phyloP scores from a whole-genome alignment of 2,888 invertebrate species.

The Boloria selene region DNA sequence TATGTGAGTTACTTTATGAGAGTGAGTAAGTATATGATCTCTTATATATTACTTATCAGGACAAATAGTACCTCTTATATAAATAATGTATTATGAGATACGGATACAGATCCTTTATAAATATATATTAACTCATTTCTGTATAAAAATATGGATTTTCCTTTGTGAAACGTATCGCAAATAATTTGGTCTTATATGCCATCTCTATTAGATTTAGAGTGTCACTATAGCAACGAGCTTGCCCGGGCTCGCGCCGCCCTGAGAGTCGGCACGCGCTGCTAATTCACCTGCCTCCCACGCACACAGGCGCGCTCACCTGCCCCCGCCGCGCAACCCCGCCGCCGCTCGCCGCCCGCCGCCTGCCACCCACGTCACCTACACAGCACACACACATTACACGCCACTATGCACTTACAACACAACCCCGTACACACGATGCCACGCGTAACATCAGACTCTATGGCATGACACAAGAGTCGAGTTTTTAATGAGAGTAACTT shows the following conservation, averaged over 20 bases:
- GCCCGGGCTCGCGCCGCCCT: constrained; percentile 58
- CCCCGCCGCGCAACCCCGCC: constrained; percentile 35
- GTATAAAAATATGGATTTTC: constrained; percentile 16
- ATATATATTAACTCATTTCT: not conserved
- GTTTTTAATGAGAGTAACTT: constrained; percentile 19
- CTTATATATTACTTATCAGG: no score
- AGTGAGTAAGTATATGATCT: no score
- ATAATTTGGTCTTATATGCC: constrained; percentile 53
- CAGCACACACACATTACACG: constrained; percentile 53
- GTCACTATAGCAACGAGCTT: constrained; percentile 69
- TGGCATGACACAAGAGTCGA: constrained; percentile 45
- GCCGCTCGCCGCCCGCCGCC: not conserved
- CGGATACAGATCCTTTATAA: not conserved
- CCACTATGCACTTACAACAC: constrained; percentile 57
- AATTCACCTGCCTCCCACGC: constrained; percentile 66
- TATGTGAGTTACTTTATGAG: no score
- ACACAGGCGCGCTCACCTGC: constrained; percentile 53
- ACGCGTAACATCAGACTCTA: constrained; percentile 53
- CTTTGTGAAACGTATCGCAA: constrained; percentile 24
- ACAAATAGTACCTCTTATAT: no score
- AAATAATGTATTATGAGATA: not conserved
- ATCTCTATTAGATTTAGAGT: constrained; percentile 61
- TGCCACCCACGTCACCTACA: constrained; percentile 31
- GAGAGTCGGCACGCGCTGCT: constrained; percentile 56
- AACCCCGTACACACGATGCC: constrained; percentile 51